Conservation (phyloP, 2,888 invertebrate genomes). For the Cheilosia impressa region DNA sequence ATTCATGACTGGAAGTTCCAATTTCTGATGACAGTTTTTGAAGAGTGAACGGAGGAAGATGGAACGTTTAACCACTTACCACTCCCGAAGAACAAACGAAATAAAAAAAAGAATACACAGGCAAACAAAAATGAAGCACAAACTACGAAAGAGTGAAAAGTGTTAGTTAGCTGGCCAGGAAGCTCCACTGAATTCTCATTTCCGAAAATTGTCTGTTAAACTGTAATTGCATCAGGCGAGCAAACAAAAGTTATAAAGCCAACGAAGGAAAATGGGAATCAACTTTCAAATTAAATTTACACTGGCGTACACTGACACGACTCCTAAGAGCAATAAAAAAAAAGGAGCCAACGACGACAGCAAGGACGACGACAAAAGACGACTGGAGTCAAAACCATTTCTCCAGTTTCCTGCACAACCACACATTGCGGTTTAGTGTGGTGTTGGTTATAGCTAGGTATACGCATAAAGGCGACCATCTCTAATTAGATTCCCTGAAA, state of each 20-base stretch:
- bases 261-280: conserved; percentile 73
- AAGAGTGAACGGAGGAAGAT: conserved; percentile 22
- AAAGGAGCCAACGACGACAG: conserved; percentile 1
- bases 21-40: conserved; percentile 21
- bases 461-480: conserved; percentile 64
- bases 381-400: conserved; percentile 36
- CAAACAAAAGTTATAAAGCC: conserved; percentile 76
- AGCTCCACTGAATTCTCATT: conserved; percentile 72
- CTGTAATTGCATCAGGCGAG: conserved; percentile 74
- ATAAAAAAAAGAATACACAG: conserved; percentile 33
- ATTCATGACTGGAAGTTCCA: conserved; percentile 22
- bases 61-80: conserved; percentile 28
- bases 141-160: conserved; percentile 63
- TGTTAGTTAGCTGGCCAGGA: conserved; percentile 66
- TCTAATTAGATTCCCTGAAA: conserved; percentile 73
- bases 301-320: conserved; percentile 54
- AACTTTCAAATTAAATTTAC: conserved; percentile 74
- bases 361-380: conserved; percentile 56
- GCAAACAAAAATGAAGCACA: conserved; percentile 32
- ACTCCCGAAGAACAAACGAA: conserved; percentile 46
- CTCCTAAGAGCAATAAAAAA: conserved; percentile 15
- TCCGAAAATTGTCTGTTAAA: conserved; percentile 76
- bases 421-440: conserved; percentile 61
- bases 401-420: conserved; percentile 51
- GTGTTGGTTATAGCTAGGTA: conserved; percentile 35